phyloP scores from a whole-genome alignment of 2,888 invertebrate species.

The Pseudanteris insignis region DNA sequence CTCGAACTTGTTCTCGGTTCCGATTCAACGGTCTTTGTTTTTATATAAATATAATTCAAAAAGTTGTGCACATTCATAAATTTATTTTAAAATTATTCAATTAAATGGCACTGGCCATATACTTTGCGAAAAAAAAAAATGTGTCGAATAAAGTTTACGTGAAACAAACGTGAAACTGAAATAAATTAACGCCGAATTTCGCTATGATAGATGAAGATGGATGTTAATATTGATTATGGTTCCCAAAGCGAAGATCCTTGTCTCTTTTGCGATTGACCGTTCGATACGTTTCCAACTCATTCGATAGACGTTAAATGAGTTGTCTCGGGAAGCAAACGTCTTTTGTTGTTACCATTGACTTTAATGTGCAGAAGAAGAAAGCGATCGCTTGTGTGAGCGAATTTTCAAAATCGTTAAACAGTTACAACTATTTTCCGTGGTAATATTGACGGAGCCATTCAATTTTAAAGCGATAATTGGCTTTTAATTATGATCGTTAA shows the following conservation, averaged over 20 bases:
- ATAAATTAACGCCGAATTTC: no score
- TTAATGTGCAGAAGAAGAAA: constrained; percentile 24
- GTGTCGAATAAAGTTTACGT: no score
- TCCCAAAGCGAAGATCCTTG: not conserved
- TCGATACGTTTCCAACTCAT: not conserved
- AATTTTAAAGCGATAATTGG: not conserved
- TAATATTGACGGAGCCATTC: no score
- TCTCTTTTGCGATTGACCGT: not conserved
- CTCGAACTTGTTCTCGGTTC: constrained; percentile 12
- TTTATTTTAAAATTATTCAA: no score
- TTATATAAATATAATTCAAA: no score
- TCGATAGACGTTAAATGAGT: constrained; percentile 5
- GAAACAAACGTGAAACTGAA: no score
- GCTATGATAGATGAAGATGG: no score
- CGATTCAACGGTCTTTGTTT: not conserved
- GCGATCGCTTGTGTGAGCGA: constrained; percentile 7
- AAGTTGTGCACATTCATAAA: no score
- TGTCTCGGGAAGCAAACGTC: constrained; percentile 2
- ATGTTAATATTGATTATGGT: not conserved
- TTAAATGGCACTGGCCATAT: no score
- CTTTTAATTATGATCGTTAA: constrained; percentile 40
- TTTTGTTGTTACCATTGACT: constrained; percentile 3
- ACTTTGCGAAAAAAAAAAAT: no score
- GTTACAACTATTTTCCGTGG: constrained; percentile 3
- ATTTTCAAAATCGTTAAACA: constrained; percentile 10